Conservation (phyloP, 2,888 invertebrate genomes). For the Cerastoderma edule region DNA sequence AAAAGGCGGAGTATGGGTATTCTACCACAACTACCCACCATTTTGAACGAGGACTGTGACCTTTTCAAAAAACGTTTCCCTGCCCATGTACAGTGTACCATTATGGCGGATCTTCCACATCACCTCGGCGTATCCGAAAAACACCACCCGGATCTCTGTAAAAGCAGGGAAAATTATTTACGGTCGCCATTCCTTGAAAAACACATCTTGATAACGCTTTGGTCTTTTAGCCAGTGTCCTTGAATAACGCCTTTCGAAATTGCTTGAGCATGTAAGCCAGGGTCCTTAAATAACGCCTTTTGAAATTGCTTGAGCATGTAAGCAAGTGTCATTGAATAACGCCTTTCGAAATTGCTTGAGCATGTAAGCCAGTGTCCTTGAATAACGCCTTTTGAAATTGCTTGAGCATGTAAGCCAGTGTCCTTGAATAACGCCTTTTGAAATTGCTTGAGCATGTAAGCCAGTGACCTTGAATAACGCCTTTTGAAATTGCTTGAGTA, state of each 20-base stretch:
- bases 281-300: neutral
- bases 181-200: neutral
- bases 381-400: too few species aligned
- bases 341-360: neutral
- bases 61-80: slow-evolving; percentile 20
- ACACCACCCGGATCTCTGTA: slow-evolving; percentile 9
- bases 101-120: slow-evolving; percentile 17
- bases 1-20: too few species aligned
- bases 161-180: neutral
- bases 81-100: slow-evolving; percentile 3
- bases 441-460: too few species aligned
- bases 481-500: too few species aligned
- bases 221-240: neutral
- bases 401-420: too few species aligned
- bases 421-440: too few species aligned
- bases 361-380: too few species aligned
- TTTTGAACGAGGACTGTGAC: neutral
- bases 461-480: too few species aligned
- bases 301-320: neutral
- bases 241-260: neutral
- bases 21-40: too few species aligned
- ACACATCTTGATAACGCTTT: neutral
- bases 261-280: neutral
- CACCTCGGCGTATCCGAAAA: slow-evolving; percentile 6
- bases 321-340: neutral